Evolutionary conservation across 2,888 invertebrate genomes (phyloP).

Genomic region (Phytoseiulus persimilis): DNA sequence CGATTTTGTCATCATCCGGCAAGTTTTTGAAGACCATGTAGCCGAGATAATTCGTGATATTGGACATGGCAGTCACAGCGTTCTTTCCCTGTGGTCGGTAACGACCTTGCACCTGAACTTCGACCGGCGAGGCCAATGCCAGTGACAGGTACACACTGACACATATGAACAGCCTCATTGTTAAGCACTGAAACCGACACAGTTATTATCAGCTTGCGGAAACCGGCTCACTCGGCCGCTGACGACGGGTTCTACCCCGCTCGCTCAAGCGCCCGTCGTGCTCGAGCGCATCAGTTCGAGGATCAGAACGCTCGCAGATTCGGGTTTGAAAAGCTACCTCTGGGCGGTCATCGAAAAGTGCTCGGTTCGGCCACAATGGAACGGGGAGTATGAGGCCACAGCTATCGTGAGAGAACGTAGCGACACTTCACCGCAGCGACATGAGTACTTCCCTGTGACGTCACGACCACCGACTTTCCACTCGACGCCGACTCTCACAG

Average conservation of each 20-base stretch:
- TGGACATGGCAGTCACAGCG: conserved; percentile 14
- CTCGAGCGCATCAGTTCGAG: no score
- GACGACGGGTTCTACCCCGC: no score
- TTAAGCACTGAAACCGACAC: not conserved
- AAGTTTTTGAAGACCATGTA: conserved; percentile 16
- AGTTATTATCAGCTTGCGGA: not conserved
- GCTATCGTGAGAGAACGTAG: not conserved
- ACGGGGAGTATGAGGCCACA: not conserved
- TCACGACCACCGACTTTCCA: not conserved
- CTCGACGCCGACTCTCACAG: not conserved
- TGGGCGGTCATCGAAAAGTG: not conserved
- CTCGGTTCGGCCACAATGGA: not conserved
- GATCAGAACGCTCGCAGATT: no score
- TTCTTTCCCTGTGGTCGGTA: not conserved
- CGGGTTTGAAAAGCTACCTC: not conserved
- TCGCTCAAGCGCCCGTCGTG: no score
- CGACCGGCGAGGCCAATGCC: not conserved
- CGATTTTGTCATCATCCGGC: conserved; percentile 30
- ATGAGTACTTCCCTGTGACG: not conserved
- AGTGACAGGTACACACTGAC: not conserved
- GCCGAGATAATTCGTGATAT: conserved; percentile 28
- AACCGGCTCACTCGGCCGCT: no score
- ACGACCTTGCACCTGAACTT: conserved; percentile 25
- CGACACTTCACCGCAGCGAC: not conserved
- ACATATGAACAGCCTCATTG: not conserved